Base-by-base conservation (phyloP, 2,888 invertebrate genomes). In the Monochamus alternatus region DNA sequence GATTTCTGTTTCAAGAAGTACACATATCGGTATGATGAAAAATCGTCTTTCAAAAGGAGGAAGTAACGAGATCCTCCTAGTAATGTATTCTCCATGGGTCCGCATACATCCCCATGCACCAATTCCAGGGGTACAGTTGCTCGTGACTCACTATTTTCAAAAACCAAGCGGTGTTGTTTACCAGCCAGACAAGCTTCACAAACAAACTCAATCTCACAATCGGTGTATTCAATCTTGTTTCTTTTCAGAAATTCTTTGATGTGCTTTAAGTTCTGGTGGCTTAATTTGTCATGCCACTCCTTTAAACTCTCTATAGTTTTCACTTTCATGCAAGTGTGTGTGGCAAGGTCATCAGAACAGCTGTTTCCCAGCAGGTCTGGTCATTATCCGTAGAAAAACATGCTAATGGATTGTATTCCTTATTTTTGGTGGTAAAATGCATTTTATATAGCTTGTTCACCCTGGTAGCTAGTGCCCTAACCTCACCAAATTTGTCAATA, bases 161-260 rank as follows among this genome's bases (percentile, higher is more conserved):
- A 86, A 5, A 83, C 82, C 9, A 85, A 76, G 31, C 83, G 77
- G 30, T 76, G 44, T 58, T 85, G 83, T 73, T 85, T 86, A 0
- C 82, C 85, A 59, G 86, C 82, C 78, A 75, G 77, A 66, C 84
- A 82, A 43, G 63, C 47, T 73, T 78, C 58, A 74, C 74, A 75
- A 12, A 68, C 22, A 76, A 22, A 74, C 12, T 76, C 62, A 51
- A 63, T 7, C 32, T 70, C 38, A 72, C 51, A 9, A 51, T 72
- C 55, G 30, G 31, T 63, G n/a, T 14, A 59, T 2, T 59, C 59
- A 14, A 59, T 59, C 4, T 59, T 22, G n/a, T 59, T 59, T 31
- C 31, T 59, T 59, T 10, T 59, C n/a, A 59, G 3, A 59, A 59
- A 22, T 0, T n/a, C 10, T 31, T 30, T 14, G 4, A 59, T 14